These are phyloP conservation scores for Girardinichthys multiradiatus DNA, from an alignment of 2,113 vertebrate species.

Conservation along the genomic window DNA sequence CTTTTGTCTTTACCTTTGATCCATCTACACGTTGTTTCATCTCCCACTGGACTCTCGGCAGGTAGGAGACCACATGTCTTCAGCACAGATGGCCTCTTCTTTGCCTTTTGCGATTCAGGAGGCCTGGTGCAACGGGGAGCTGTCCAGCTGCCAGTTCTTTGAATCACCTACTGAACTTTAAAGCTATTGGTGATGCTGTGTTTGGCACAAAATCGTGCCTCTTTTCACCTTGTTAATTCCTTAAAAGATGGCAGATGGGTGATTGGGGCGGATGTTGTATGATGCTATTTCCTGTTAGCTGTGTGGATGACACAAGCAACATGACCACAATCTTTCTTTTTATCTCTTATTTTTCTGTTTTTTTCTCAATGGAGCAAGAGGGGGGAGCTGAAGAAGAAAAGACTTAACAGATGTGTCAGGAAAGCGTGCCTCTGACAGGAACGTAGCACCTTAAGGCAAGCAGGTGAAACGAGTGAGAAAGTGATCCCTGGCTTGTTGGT, in stretches of 20 bases:
- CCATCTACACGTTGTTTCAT: not conserved
- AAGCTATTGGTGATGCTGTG: constrained; percentile 23
- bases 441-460: constrained; percentile 43
- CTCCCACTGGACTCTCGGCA: not conserved
- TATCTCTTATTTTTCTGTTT: not conserved
- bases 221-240: not conserved
- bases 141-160: constrained; percentile 44
- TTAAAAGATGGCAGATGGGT: constrained; percentile 19
- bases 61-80: constrained; percentile 39
- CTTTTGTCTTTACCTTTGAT: constrained; percentile 40
- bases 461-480: constrained; percentile 52
- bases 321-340: not conserved
- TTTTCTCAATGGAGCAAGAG: constrained; percentile 15
- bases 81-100: constrained; percentile 25
- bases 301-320: constrained; percentile 38
- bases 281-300: constrained; percentile 50
- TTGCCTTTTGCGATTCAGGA: constrained; percentile 17
- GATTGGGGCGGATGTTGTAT: constrained; percentile 11
- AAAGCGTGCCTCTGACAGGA: constrained; percentile 47
- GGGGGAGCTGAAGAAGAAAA: constrained; percentile 5
- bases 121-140: constrained; percentile 28
- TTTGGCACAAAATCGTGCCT: constrained; percentile 37
- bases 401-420: constrained; percentile 47
- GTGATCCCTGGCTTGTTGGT: constrained; percentile 30
- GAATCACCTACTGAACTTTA: not conserved